A percentile compares a stretch with the other conserved stretches of the same genome.
These are phyloP conservation scores for Lymantria monacha DNA, from an alignment of 2,888 invertebrate species.

Conservation along the genomic window DNA sequence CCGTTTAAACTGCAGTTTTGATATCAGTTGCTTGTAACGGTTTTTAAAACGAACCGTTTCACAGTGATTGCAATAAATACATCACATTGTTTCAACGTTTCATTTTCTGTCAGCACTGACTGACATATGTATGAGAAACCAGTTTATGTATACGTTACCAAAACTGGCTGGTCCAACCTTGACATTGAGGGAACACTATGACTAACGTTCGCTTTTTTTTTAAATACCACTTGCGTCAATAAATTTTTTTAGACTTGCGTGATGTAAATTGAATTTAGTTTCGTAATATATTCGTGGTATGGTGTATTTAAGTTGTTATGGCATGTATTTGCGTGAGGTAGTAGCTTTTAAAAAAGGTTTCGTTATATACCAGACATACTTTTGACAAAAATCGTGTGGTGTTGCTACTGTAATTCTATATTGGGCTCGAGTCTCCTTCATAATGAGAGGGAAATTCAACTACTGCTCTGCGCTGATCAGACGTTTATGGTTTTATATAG, in stretches of 20 bases:
- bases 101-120: slow-evolving; percentile 34
- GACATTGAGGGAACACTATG: slow-evolving; percentile 70
- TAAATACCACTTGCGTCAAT: slow-evolving; percentile 34
- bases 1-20: slow-evolving; percentile 28
- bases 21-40: slow-evolving; percentile 9
- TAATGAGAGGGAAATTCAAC: too few relatives aligned
- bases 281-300: slow-evolving; percentile 29
- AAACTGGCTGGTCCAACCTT: slow-evolving; percentile 59
- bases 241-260: slow-evolving; percentile 35
- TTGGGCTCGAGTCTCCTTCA: background rate
- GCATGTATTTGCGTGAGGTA: slow-evolving; percentile 32
- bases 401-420: background rate
- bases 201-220: slow-evolving; percentile 49
- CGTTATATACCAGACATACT: too few relatives aligned
- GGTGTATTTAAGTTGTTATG: slow-evolving; percentile 22
- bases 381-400: slow-evolving; percentile 11
- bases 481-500: too few relatives aligned
- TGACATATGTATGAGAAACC: slow-evolving; percentile 58
- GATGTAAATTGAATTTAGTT: slow-evolving; percentile 34
- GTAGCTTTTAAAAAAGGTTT: slow-evolving; percentile 13
- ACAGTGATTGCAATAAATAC: slow-evolving; percentile 25
- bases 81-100: slow-evolving; percentile 29
- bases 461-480: too few relatives aligned
- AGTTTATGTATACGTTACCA: slow-evolving; percentile 52
- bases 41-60: slow-evolving; percentile 27